Evolutionary conservation across 2,888 invertebrate species (phyloP), one percentile per base, ranked within the genome.

Genomic region (Xanthorhoe designata): DNA sequence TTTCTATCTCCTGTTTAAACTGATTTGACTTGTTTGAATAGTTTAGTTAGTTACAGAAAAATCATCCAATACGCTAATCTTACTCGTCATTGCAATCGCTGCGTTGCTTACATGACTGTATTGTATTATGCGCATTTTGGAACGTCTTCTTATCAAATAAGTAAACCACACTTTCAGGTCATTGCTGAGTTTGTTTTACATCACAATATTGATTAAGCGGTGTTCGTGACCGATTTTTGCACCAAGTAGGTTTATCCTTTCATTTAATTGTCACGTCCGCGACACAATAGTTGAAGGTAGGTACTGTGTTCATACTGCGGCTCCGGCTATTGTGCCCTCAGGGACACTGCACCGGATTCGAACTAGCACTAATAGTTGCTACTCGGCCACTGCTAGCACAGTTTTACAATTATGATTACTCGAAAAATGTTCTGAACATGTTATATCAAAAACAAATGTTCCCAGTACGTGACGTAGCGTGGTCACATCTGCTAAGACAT

Each of bases 211-310:
- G 29, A 51, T 59, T 64, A 71, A 69, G 69, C 65, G 58, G 60
- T 74, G 71, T 72, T 78, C 75, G 73, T 72, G 73, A 75, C 78
- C 76, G 72, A 75, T 76, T 76, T 78, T 69, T 70, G 65, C 69
- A 73, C 24, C 73, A 77, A 78, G 74, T 76, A 78, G 77, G 77
- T 81, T 83, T 82, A 86, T 84, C 85, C 85, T 87, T 86, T 87
- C 83, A 69, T 75, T 77, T 87, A 88, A 88, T 87, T 85, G 82
- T 79, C 76, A 80, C 81, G 81, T 83, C 86, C 82, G 80, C 64
- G n/a, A 42, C 50, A 68, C 64, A 64, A 61, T 68, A 47, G 66
- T 8, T 50, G 35, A 42, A 6, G 45, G 19, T 38, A 61, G n/a
- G 42, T 18, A 42, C 61, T 66, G 18, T 50, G 8, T 19, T 13